Evolutionary conservation across 2,888 invertebrate genomes (phyloP).

Genomic region (Rhodophaea formosa): DNA sequence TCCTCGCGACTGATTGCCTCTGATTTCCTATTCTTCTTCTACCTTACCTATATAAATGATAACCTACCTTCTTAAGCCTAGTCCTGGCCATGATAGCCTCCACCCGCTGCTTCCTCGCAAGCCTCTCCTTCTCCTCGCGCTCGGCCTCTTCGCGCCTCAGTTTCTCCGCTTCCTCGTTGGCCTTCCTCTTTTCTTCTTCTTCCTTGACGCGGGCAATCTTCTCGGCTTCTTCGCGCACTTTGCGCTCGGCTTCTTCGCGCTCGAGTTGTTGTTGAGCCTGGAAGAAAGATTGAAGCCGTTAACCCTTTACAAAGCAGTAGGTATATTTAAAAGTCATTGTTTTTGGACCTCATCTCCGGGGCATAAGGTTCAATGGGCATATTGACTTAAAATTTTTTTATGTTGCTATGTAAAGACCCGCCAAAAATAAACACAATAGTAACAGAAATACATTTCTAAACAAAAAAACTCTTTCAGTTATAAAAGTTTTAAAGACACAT

Average conservation of each 20-base stretch:
- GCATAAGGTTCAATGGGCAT: too few relatives aligned
- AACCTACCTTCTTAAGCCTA: constrained; percentile 80
- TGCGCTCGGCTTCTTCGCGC: constrained; percentile 87
- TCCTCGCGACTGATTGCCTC: too few relatives aligned
- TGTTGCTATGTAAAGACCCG: too few relatives aligned
- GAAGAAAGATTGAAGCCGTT: not conserved
- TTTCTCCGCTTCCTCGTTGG: constrained; percentile 92
- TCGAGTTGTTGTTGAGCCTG: constrained; percentile 76
- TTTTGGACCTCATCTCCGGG: too few relatives aligned
- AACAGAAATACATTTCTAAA: too few relatives aligned
- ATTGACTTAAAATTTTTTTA: too few relatives aligned
- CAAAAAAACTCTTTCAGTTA: too few relatives aligned
- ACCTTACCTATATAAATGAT: not conserved
- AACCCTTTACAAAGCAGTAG: too few relatives aligned
- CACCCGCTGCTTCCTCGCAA: constrained; percentile 92
- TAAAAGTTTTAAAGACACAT: too few relatives aligned
- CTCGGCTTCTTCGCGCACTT: constrained; percentile 86
- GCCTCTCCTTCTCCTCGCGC: constrained; percentile 93
- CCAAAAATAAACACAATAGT: too few relatives aligned
- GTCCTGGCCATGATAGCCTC: constrained; percentile 96
- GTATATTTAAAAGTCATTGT: too few relatives aligned
- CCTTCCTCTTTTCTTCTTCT: constrained; percentile 87
- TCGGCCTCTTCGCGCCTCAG: constrained; percentile 91
- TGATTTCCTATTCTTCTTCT: too few relatives aligned
- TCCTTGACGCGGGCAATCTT: constrained; percentile 83